phyloP scores from a whole-genome alignment of 2,113 vertebrate genomes.

The Tringa solitaria region DNA sequence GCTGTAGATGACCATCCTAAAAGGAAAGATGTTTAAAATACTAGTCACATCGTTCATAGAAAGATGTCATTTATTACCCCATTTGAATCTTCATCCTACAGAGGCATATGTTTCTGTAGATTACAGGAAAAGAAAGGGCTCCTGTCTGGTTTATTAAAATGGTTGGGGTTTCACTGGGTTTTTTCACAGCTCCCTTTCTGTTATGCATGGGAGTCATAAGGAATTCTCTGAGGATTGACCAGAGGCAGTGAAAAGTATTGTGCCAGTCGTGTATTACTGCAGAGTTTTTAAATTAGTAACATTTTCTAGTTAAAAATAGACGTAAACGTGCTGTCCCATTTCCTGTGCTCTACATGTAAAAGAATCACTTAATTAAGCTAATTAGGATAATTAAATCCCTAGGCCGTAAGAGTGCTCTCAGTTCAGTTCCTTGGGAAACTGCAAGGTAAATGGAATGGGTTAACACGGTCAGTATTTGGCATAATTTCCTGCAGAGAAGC shows the following conservation, averaged over 20 bases:
- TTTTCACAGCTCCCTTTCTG: not conserved
- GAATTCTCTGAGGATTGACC: not conserved
- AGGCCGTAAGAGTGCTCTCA: not conserved
- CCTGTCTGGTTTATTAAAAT: not conserved
- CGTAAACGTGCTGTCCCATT: not conserved
- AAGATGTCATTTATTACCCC: not conserved
- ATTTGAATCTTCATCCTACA: not conserved
- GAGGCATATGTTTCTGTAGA: not conserved
- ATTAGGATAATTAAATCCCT: conserved; percentile 9
- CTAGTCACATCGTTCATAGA: not conserved
- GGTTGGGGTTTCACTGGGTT: not conserved
- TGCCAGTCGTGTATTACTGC: not conserved
- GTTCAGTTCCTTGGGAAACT: not conserved
- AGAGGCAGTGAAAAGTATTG: not conserved
- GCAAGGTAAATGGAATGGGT: not conserved
- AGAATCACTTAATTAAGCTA: conserved; percentile 12
- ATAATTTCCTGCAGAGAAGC: not conserved
- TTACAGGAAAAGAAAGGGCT: not conserved
- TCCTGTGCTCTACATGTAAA: not conserved
- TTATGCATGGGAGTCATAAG: not conserved
- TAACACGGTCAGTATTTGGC: not conserved
- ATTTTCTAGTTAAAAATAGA: conserved; percentile 1
- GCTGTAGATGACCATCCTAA: not conserved
- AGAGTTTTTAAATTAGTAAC: not conserved
- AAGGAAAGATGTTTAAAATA: not conserved